Base-by-base conservation (phyloP, 2,888 invertebrate species). In the Phaonia tiefii region DNA sequence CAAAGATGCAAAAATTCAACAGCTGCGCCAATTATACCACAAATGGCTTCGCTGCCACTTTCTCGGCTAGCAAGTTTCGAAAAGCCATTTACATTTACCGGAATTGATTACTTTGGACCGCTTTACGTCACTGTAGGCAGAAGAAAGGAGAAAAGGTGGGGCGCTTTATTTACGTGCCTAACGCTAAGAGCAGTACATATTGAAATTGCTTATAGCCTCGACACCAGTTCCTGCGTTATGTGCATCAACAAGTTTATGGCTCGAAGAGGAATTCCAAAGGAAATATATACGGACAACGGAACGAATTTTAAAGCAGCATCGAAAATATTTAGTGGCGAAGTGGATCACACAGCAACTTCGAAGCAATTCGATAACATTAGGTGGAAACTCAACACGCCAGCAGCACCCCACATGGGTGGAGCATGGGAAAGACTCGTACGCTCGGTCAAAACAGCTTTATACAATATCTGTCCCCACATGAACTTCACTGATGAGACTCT, bases 81-180 rank as follows among this genome's bases (percentile, higher is more conserved):
- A 72, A 75, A 76, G 4, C 83, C 84, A 4, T 85, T 85, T 26
- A 83, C 79, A 10, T 83, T 71, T 17, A 80, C 77, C 0, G 83
- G 80, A 13, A 46, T 85, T n/a, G 84, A 85, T 15, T 85, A 82
- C 42, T 85, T 85, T 46, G 83, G 84, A 1, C 83, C 84, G 17
- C 26, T 85, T 1, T 56, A 51, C 2, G 81, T 84, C 3, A 76
- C 72, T 2, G 37, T 83, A 22, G 81, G 83, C 7, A 39, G 82
- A 56, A 77, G 74, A 13, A 49, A 54, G 1, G 83, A 85, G 44
- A 85, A 85, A 17, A 58, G 76, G 54, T 85, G 84, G 84, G 81
- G 81, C 2, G 83, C 83, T 10, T 31, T 84, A 31, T 84, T 85
- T 20, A 85, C 84, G 0, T 84, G 84, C n/a, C n/a, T n/a, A n/a